Conservation (phyloP, 2,113 vertebrate genomes). For the Brevimyrus niger region DNA sequence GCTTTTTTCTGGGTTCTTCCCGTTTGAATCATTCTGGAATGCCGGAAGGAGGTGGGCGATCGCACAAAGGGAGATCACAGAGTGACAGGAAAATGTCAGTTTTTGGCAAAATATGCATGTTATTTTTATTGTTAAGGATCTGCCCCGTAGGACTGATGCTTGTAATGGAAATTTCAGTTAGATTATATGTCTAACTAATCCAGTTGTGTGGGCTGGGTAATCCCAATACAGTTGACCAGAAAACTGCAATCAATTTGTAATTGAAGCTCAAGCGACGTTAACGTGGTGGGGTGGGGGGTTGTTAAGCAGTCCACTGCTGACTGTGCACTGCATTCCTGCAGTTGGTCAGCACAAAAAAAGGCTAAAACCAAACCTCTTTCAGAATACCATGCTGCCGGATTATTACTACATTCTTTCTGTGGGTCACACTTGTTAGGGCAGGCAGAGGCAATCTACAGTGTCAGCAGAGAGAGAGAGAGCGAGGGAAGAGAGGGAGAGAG, state of each 20-base stretch:
- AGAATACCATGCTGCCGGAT: conserved; percentile 50
- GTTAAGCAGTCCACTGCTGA: conserved; percentile 33
- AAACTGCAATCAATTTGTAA: background rate
- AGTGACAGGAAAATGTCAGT: background rate
- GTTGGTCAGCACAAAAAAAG: conserved; percentile 49
- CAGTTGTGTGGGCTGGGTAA: background rate
- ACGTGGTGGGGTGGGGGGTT: background rate
- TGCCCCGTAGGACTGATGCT: background rate
- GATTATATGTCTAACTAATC: background rate
- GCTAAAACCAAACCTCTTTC: conserved; percentile 56
- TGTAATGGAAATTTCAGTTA: background rate
- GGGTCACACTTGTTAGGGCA: conserved; percentile 64
- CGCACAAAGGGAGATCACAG: background rate
- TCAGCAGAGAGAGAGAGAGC: conserved; percentile 45
- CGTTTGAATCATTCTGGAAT: background rate
- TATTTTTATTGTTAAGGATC: background rate
- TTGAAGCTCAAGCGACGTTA: background rate
- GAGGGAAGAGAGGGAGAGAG: conserved; percentile 15
- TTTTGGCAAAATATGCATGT: background rate
- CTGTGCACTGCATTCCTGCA: conserved; percentile 52
- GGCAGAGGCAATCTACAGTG: conserved; percentile 44
- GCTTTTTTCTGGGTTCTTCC: background rate
- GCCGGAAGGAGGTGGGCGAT: background rate
- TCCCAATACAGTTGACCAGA: background rate
- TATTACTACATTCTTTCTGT: conserved; percentile 62